Base-by-base conservation (phyloP, 2,113 vertebrate genomes). In the Perca flavescens region DNA sequence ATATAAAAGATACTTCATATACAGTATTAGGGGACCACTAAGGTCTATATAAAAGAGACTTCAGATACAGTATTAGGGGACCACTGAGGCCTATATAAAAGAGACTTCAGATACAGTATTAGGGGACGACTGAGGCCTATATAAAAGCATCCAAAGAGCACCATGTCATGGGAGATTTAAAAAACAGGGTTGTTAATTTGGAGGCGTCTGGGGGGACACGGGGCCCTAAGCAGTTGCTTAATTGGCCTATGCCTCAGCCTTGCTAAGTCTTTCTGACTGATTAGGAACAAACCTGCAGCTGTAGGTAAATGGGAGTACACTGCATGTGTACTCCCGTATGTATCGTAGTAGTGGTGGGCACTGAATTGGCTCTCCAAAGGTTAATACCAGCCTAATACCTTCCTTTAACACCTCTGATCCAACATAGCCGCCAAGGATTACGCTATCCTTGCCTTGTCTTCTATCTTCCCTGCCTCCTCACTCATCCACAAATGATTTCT, bases 381-480 rank as follows among this genome's bases (percentile, higher is more conserved):
- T 82, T 73, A 70, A 80, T 25, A 73, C 49, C 67, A 68, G n/a
- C 40, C 16, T 25, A 62, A 73, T 61, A 53, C 17, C 50, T 61
- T 73, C 53, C 22, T 81, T 86, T 77, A 74, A 83, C 79, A 81
- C 75, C 28, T 49, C 69, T 74, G 52, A 84, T 84, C 52, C 31
- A 40, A 25, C 40, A 25, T 62, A 72, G 53, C 52, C 2, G 7
- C 13, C 3, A 4, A 16, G 12, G 21, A 77, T 84, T 70, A 65
- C 53, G 53, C 73, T 52, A 61, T 31, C 17, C 53, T 54, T 22
- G 3, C 12, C n/a, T 22, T 19, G 49, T 25, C 53, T 52, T 40
- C 22, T n/a, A 49, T 77, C 6, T 14, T 63, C 28, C 13, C 8
- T 60, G 19, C 61, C 46, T 25, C 60, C 43, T 83, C 60, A 60